phyloP scores from a whole-genome alignment of 2,113 vertebrate species.

The Prolemur simus region DNA sequence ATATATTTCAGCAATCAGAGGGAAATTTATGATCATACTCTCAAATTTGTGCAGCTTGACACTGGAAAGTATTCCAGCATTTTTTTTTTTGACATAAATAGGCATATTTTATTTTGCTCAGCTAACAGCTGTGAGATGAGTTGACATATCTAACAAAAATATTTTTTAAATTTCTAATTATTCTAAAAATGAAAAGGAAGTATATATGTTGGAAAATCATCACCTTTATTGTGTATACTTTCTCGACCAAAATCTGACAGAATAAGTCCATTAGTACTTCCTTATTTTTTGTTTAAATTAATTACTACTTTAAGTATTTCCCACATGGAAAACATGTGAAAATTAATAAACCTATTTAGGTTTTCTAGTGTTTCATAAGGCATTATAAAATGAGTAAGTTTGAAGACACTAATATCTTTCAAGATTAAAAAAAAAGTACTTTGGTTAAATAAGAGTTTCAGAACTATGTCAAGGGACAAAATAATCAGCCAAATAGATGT shows the following conservation, averaged over 20 bases:
- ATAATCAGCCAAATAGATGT: not conserved
- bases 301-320: not conserved
- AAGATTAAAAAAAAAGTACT: not conserved
- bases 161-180: not conserved
- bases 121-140: not conserved
- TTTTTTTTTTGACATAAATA: slow-evolving; percentile 32
- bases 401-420: not conserved
- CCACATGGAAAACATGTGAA: not conserved
- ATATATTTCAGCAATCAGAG: not conserved
- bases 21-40: not conserved
- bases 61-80: not conserved
- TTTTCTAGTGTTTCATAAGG: not conserved
- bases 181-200: not conserved
- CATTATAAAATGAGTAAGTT: not conserved
- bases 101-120: not conserved
- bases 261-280: not conserved
- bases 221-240: not conserved
- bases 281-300: not conserved
- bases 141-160: not conserved
- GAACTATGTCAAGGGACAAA: not conserved
- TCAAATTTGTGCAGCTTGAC: not conserved
- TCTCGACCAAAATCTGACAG: not conserved
- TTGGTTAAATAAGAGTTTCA: not conserved
- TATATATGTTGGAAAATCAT: not conserved
- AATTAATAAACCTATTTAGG: not conserved